Evolutionary conservation across 2,113 vertebrate species (phyloP), one percentile per base, ranked within the genome.

Genomic region (Hylia prasina): DNA sequence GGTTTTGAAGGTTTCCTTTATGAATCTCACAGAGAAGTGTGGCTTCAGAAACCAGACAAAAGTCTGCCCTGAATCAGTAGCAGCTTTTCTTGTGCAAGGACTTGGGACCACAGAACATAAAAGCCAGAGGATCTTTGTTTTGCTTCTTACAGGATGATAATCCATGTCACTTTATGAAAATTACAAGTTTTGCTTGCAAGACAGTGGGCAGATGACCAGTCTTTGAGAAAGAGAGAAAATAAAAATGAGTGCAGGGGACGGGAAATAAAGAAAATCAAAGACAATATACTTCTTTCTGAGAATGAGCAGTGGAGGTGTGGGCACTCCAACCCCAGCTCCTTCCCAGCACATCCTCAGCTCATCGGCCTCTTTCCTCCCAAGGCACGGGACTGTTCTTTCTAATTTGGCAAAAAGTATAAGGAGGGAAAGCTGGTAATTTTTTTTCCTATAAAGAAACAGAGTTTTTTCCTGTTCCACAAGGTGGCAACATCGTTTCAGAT

Each of bases 401-500:
- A 24, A 56, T 72, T 72, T 77, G 45, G 15, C 51, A 50, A 37
- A 45, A 80, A 68, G 19, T 8, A 30, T 16, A 39, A 76, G 40
- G 20, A 77, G 4, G 11, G 7, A 77, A 89, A 79, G 11, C 11
- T 21, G n/a, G 4, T 6, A 4, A 42, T 3, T 23, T 42, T 54
- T 25, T 33, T 30, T 54, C 6, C 19, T 4, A 3, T 5, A 22
- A 63, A 57, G 11, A 42, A 79, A 20, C 44, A 22, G 65, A 65
- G 28, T 45, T 27, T 50, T 39, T 71, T 64, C 21, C 40, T 50
- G 39, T 70, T 96, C 98, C 98, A 98, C 97, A 97, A 98, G 98
- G 94, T 97, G 98, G 97, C 98, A 97, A 98, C 96, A 97, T 95
- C 80, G 96, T 68, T 95, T 97, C 95, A 96, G 95, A 89, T 28